Conservation (phyloP, 2,113 vertebrate species). For the Geothlypis trichas region DNA sequence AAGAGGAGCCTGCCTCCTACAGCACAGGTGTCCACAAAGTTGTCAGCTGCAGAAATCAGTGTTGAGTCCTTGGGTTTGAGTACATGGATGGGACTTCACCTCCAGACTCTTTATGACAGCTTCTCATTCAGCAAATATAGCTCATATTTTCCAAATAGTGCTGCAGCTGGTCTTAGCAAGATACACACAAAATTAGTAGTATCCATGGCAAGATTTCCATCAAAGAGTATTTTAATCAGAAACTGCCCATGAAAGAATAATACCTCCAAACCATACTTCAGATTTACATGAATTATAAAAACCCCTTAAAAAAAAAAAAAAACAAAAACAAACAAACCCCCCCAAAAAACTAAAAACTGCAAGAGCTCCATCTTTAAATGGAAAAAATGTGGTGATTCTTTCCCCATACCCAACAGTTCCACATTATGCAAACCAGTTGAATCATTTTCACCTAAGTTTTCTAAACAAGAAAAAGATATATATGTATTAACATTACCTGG, state of each 20-base stretch:
- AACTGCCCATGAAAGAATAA: background rate
- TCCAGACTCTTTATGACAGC: background rate
- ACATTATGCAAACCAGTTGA: background rate
- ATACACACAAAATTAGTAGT: background rate
- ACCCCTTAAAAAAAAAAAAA: background rate
- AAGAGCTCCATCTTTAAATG: background rate
- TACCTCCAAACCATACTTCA: background rate
- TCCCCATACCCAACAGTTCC: background rate
- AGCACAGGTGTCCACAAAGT: background rate
- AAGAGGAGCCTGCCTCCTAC: background rate
- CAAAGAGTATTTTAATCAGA: background rate
- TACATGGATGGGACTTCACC: background rate
- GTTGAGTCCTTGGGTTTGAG: background rate
- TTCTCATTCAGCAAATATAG: background rate
- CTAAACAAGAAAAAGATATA: background rate
- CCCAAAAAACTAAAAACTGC: background rate
- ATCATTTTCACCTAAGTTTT: background rate
- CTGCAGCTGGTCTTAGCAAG: background rate
- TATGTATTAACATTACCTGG: constrained; percentile 13
- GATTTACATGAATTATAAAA: background rate
- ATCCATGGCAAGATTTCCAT: background rate
- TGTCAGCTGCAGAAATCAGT: background rate
- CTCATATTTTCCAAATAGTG: background rate
- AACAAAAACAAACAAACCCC: no score
- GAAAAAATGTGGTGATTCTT: background rate